Conservation (phyloP, 1,140 invertebrate genomes). For the Drosophila burlai region DNA sequence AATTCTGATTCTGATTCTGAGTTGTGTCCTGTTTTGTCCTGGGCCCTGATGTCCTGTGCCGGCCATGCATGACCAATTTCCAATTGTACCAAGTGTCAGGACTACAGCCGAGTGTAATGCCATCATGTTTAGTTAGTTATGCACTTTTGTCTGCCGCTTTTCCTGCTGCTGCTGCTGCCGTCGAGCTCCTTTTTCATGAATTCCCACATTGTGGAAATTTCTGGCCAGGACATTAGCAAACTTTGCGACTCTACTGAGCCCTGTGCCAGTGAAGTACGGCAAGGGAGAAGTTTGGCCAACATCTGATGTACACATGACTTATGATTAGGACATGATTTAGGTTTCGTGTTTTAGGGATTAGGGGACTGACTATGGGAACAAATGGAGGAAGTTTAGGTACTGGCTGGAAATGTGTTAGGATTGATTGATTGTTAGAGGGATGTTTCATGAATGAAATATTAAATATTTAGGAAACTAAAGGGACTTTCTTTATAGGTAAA, state of each 20-base stretch:
- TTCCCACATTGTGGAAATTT: conserved; percentile 40
- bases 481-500: too few species aligned
- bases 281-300: conserved; percentile 26
- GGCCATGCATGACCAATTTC: conserved; percentile 66
- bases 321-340: conserved; percentile 36
- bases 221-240: conserved; percentile 48
- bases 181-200: conserved; percentile 20
- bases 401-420: neutral
- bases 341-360: conserved; percentile 14
- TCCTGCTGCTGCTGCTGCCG: conserved; percentile 6
- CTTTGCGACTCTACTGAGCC: conserved; percentile 27
- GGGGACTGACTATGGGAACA: conserved; percentile 2
- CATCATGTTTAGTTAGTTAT: conserved; percentile 65
- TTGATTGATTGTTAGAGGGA: conserved; percentile 18
- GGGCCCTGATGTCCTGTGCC: conserved; percentile 19
- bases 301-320: conserved; percentile 31
- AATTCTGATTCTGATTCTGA: conserved; percentile 7
- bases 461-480: neutral
- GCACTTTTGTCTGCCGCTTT: conserved; percentile 54
- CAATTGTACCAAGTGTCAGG: conserved; percentile 70
- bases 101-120: conserved; percentile 51
- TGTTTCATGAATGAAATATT: neutral
- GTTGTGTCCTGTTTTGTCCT: conserved; percentile 9
- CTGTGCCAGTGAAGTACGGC: conserved; percentile 1
- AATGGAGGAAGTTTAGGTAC: neutral